Evolutionary conservation across 2,113 vertebrate genomes (phyloP), one percentile per base, ranked within the genome.

Genomic region (Isichthys henryi): DNA sequence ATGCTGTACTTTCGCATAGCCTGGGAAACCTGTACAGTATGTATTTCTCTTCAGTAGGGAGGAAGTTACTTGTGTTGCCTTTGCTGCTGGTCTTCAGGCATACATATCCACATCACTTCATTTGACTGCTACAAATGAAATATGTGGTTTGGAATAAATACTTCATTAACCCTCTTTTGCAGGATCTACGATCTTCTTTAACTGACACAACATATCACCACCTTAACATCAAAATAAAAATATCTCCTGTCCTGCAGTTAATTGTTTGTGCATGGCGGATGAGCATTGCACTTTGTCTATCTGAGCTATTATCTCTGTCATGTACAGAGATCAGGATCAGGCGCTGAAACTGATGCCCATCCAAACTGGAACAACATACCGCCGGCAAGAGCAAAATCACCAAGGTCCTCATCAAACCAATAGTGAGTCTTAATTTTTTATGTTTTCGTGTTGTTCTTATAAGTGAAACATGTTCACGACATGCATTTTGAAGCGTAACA

Each of bases 271-370:
- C 2, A 15, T 62, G 13, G 2, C 23, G 35, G n/a, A 66, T 11
- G 9, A 27, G 62, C n/a, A n/a, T 88, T 85, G 39, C 39, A 77
- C 17, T 80, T 39, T 56, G 49, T 45, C 48, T 85, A 23, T 27
- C 46, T 86, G 46, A 53, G 50, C 43, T 85, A 11, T 15, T 31
- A 7, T 56, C 9, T 35, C n/a, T 86, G 56, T 80, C 23, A 46
- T 84, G 21, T 48, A 9, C 4, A 83, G 88, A 39, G 74, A 80
- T 80, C 88, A 93, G 88, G 90, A 92, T 0, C 90, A 86, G 23
- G 92, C 91, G 45, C 0, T 91, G 6, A 91, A 88, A 9, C 91
- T 92, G 17, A 31, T 92, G 43, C 90, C 91, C 3, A 15, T 90
- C 9, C 52, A 88, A 2, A 1, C 56, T 39, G 90, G 1, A 15